Conservation (phyloP, 2,888 invertebrate genomes). For the Sarcophaga caerulescens region DNA sequence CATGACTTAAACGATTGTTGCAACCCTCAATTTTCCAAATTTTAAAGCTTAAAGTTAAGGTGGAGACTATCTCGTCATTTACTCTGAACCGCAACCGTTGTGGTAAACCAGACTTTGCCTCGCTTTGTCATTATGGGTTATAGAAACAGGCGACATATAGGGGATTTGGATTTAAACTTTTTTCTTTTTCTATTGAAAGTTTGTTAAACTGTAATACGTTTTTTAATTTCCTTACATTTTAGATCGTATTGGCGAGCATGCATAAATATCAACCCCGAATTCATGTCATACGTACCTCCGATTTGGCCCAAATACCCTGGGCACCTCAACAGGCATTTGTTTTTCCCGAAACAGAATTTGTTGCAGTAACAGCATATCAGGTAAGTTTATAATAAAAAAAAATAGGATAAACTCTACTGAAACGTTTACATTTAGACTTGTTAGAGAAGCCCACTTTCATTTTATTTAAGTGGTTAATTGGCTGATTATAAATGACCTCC, state of each 20-base stretch:
- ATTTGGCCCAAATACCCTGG: slow-evolving; percentile 87
- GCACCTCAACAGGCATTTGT: slow-evolving; percentile 86
- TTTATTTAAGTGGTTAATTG: slow-evolving; percentile 43
- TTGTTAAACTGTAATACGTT: not conserved
- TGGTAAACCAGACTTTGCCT: too few relatives aligned
- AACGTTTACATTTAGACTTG: not conserved
- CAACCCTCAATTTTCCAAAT: too few relatives aligned
- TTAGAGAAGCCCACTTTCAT: not conserved
- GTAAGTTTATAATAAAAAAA: slow-evolving; percentile 81
- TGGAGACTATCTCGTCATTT: too few relatives aligned
- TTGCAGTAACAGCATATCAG: slow-evolving; percentile 98
- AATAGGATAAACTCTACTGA: not conserved
- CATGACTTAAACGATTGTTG: too few relatives aligned
- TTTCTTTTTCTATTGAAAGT: too few relatives aligned
- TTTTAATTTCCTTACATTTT: slow-evolving; percentile 69
- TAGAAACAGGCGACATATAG: too few relatives aligned
- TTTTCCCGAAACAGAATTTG: slow-evolving; percentile 93
- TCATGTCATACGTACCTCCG: slow-evolving; percentile 90
- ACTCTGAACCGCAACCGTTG: too few relatives aligned
- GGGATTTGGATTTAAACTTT: too few relatives aligned
- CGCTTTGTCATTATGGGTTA: too few relatives aligned
- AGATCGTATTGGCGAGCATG: slow-evolving; percentile 97
- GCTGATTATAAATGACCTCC: slow-evolving; percentile 50
- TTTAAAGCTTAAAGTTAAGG: too few relatives aligned
- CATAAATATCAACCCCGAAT: slow-evolving; percentile 97